Evolutionary conservation across 2,797 vertebrate species (phyloP), one percentile per base, ranked within the genome.

Genomic region (Petrocephalus schoutedeni): DNA sequence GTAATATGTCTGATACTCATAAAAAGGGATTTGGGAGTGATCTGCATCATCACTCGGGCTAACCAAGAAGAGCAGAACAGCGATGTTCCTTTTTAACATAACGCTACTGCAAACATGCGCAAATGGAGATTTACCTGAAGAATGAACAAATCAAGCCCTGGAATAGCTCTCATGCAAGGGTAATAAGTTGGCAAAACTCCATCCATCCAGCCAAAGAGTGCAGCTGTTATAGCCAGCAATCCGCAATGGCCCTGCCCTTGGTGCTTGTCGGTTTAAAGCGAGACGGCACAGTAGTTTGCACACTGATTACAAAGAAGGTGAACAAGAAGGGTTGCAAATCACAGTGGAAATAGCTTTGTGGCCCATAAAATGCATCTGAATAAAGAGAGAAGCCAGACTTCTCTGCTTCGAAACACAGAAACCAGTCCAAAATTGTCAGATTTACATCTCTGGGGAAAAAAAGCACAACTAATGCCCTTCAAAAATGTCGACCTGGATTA

Each of bases 281-380:
- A 45, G 71, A 41, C 14, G 36, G 32, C 41, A 77, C 71, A 77
- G 71, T 45, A 77, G 71, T 77, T 28, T 36, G 23, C 36, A 77
- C 71, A 45, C 61, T 1, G 36, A 77, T 19, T 77, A 77, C 41
- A 77, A 41, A 77, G 61, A 5, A 67, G 61, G 8, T 56, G 54
- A 56, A 8, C 54, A 14, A 8, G 71, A 77, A 41, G 5, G 6
- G 2, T 45, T 77, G 71, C 32, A 77, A 45, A 45, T 77, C 71
- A 77, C 71, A 77, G 71, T 77, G 71, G 36, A 77, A 77, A 45
- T 77, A 77, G 71, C 14, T 77, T 77, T 77, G 71, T 77, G 71
- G 71, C 71, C 71, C 71, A 77, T 77, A 45, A 77, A 45, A 41
- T 77, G 71, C 28, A 45, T 45, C 28, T 45, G 71, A 41, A 45